phyloP scores from a whole-genome alignment of 2,888 invertebrate species.

The Hedya salicella region DNA sequence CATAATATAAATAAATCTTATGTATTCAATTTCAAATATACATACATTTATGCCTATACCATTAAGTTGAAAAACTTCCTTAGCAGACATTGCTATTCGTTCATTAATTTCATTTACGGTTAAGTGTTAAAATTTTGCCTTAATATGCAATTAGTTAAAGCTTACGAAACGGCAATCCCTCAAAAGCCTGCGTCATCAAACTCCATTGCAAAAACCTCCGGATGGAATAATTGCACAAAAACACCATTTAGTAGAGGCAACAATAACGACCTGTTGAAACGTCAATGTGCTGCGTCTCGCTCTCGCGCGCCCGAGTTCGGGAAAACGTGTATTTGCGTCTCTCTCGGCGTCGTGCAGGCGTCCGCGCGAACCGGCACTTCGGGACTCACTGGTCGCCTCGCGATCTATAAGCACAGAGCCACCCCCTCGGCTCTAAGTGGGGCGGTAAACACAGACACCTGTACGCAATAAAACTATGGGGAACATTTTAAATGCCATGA shows the following conservation, averaged over 20 bases:
- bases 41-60: too few species aligned
- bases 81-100: too few species aligned
- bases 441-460: constrained; percentile 81
- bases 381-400: constrained; percentile 71
- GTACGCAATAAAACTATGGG: constrained; percentile 52
- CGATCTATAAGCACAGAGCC: constrained; percentile 77
- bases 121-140: too few species aligned
- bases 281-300: constrained; percentile 65
- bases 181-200: constrained; percentile 14
- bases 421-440: constrained; percentile 70
- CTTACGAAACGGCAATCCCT: constrained; percentile 2
- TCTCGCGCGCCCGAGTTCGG: constrained; percentile 56
- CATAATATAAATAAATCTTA: too few species aligned
- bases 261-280: constrained; percentile 84
- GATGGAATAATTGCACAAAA: constrained; percentile 75
- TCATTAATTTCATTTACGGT: too few species aligned
- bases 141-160: background rate
- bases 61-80: too few species aligned
- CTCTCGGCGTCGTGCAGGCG: constrained; percentile 63
- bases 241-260: constrained; percentile 79
- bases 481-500: constrained; percentile 32
- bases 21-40: too few species aligned
- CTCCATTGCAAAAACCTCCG: constrained; percentile 51
- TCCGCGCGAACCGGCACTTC: constrained; percentile 75
- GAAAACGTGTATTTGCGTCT: constrained; percentile 63